Percentiles rank a stretch among this genome's conserved stretches.
These are phyloP conservation scores for Drosophila lacteicornis DNA, from an alignment of 1,140 invertebrate genomes.

Conservation along the genomic window DNA sequence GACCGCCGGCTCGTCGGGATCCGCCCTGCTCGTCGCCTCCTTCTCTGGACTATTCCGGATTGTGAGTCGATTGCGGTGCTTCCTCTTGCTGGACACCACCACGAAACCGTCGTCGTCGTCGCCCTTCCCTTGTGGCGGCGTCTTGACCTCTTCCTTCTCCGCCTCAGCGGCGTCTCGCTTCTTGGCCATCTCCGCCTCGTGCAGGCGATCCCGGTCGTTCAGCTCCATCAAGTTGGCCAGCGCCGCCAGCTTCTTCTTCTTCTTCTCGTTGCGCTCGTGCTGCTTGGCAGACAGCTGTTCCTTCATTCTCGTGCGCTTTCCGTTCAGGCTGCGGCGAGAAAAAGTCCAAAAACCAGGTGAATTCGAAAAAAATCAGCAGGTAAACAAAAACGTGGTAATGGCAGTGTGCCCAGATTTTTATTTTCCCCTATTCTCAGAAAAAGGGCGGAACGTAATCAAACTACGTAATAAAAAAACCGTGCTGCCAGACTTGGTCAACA, in stretches of 20 bases:
- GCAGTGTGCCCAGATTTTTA: too few species aligned
- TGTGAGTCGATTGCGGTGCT: slow-evolving; percentile 60
- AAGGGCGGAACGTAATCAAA: too few species aligned
- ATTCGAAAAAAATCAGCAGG: neutral
- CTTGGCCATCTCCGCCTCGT: slow-evolving; percentile 54
- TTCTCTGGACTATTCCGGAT: slow-evolving; percentile 35
- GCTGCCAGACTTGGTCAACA: too few species aligned
- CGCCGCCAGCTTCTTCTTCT: slow-evolving; percentile 88
- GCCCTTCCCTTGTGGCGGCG: neutral
- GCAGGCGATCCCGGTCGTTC: slow-evolving; percentile 86
- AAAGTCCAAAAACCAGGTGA: neutral
- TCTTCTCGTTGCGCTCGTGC: slow-evolving; percentile 87
- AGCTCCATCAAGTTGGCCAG: slow-evolving; percentile 87
- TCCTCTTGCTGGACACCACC: slow-evolving; percentile 64
- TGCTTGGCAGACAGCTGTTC: slow-evolving; percentile 84
- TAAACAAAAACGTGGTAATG: slow-evolving; percentile 12
- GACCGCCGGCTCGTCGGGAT: slow-evolving; percentile 33
- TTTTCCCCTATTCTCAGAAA: too few species aligned
- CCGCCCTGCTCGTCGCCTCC: slow-evolving; percentile 3
- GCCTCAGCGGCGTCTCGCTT: slow-evolving; percentile 32
- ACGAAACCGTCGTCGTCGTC: slow-evolving; percentile 61
- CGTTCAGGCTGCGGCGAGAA: slow-evolving; percentile 46
- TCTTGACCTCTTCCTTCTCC: neutral
- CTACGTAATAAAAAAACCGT: too few species aligned
- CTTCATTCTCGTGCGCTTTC: slow-evolving; percentile 65